Conservation (phyloP, 1,140 invertebrate genomes). For the Idris sp. region DNA sequence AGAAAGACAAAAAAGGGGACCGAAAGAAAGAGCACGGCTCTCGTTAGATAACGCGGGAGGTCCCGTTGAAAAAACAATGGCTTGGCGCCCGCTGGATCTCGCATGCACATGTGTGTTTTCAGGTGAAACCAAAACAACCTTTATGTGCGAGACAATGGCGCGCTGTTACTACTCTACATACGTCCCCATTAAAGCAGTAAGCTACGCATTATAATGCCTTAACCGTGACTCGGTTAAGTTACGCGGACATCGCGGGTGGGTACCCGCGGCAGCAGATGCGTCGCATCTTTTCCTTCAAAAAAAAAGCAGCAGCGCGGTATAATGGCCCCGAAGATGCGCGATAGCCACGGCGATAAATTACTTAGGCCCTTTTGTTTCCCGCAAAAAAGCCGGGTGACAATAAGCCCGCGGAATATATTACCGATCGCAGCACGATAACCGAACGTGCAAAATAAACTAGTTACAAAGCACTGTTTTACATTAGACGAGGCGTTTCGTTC, state of each 20-base stretch:
- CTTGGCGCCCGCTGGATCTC: constrained; percentile 55
- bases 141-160: constrained; percentile 69
- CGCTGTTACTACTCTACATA: constrained; percentile 72
- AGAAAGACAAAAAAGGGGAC: constrained; percentile 31
- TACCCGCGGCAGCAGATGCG: too few species aligned
- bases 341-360: constrained; percentile 59
- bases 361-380: constrained; percentile 54
- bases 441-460: constrained; percentile 50
- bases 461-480: constrained; percentile 51
- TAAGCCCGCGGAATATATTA: constrained; percentile 58
- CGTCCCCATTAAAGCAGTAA: constrained; percentile 73
- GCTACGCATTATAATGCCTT: constrained; percentile 70
- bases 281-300: constrained; percentile 23
- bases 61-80: constrained; percentile 67
- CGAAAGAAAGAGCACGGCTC: constrained; percentile 32
- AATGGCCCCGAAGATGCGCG: constrained; percentile 36
- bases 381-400: constrained; percentile 55
- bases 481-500: constrained; percentile 13
- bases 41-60: constrained; percentile 69
- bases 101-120: constrained; percentile 64
- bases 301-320: constrained; percentile 26
- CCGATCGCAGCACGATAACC: constrained; percentile 51
- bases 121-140: constrained; percentile 68
- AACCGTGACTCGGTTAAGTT: constrained; percentile 50
- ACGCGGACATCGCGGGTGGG: constrained; percentile 9